Conservation (phyloP, 2,797 vertebrate species). For the Sphenopsis melanotis region DNA sequence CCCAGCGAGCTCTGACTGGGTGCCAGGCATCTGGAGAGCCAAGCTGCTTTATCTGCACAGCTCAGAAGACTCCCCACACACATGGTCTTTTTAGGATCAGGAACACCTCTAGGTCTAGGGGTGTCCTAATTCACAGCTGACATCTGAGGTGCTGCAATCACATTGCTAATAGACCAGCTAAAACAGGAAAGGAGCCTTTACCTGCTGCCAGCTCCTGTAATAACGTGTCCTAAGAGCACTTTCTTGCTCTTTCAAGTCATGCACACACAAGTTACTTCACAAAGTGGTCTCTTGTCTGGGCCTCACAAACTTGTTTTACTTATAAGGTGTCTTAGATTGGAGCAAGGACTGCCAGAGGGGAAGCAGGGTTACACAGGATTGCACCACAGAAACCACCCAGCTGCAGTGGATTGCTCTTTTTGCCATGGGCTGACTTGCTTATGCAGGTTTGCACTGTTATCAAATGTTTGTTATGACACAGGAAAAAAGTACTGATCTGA, state of each 20-base stretch:
- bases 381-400: constrained; percentile 72
- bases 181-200: constrained; percentile 16
- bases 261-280: constrained; percentile 57
- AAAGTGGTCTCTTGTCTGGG: constrained; percentile 68
- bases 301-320: constrained; percentile 66
- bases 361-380: constrained; percentile 49
- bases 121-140: background rate
- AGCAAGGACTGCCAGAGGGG: constrained; percentile 65
- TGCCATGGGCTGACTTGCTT: constrained; percentile 65
- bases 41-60: background rate
- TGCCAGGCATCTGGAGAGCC: background rate
- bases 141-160: background rate
- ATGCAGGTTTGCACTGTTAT: constrained; percentile 58
- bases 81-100: background rate
- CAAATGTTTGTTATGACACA: constrained; percentile 32
- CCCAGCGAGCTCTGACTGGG: background rate
- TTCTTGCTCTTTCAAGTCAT: constrained; percentile 57
- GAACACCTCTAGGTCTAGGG: background rate
- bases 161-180: background rate
- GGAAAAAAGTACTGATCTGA: background rate
- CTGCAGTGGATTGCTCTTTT: constrained; percentile 64
- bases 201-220: constrained; percentile 52
- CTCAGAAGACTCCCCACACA: background rate
- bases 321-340: constrained; percentile 51
- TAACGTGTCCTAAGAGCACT: constrained; percentile 30